Percentiles rank a stretch among this genome's conserved stretches.
Evolutionary conservation across 1,140 invertebrate species (phyloP).

Genomic region (Listronotus bonariensis): DNA sequence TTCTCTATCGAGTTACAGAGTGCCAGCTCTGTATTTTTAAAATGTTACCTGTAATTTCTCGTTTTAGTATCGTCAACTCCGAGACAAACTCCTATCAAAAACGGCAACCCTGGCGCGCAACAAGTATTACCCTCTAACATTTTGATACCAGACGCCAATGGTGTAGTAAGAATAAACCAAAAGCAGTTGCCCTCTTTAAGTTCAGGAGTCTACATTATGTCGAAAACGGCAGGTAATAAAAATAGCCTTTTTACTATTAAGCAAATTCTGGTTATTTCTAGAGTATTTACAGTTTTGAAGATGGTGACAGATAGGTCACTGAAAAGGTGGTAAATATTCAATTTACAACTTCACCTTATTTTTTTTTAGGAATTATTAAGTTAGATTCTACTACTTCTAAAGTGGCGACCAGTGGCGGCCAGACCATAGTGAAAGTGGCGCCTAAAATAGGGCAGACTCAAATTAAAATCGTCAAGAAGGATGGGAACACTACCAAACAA

Average conservation of each 20-base stretch:
- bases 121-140: constrained; percentile 48
- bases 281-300: too few relatives aligned
- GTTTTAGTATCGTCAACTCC: constrained; percentile 11
- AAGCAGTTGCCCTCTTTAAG: constrained; percentile 73
- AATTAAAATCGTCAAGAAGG: constrained; percentile 52
- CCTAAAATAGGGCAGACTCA: constrained; percentile 54
- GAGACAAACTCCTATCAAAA: constrained; percentile 21
- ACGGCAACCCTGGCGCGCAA: constrained; percentile 30
- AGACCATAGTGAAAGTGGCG: constrained; percentile 52
- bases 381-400: constrained; percentile 55
- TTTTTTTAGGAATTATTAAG: constrained; percentile 43
- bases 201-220: constrained; percentile 73
- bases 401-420: constrained; percentile 47
- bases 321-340: too few relatives aligned
- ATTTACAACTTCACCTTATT: too few relatives aligned
- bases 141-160: constrained; percentile 65
- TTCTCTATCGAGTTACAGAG: too few relatives aligned
- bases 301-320: too few relatives aligned
- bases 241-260: too few relatives aligned
- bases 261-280: too few relatives aligned
- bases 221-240: constrained; percentile 64
- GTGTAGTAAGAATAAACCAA: constrained; percentile 73
- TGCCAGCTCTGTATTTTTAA: too few relatives aligned
- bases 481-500: constrained; percentile 39
- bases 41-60: too few relatives aligned